Conservation (phyloP, 2,888 invertebrate genomes). For the Cosmorhoe ocellata region DNA sequence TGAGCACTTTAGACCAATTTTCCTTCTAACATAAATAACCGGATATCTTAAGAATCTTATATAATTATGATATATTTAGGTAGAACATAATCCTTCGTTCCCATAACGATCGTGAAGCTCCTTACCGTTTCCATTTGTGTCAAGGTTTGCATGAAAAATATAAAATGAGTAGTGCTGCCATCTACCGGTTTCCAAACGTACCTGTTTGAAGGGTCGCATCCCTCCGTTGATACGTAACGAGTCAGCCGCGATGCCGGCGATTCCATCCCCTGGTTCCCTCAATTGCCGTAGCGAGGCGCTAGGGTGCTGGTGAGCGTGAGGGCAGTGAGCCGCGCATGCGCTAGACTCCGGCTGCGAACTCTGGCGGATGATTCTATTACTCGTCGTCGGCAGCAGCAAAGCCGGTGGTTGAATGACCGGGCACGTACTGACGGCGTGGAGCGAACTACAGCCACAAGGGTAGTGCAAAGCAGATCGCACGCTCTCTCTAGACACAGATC, state of each 20-base stretch:
- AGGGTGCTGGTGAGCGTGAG: conserved; percentile 86
- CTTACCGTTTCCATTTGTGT: conserved; percentile 23
- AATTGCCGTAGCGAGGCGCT: conserved; percentile 94
- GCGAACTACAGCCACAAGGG: conserved; percentile 82
- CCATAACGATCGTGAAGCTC: conserved; percentile 12
- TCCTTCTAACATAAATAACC: conserved; percentile 12
- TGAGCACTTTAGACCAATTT: conserved; percentile 1
- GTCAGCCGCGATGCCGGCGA: conserved; percentile 97
- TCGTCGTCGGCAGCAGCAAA: conserved; percentile 87
- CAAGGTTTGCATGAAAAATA: conserved; percentile 27
- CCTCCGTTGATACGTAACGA: conserved; percentile 98
- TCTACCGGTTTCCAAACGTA: conserved; percentile 74
- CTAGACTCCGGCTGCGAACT: conserved; percentile 92
- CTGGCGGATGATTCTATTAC: conserved; percentile 92
- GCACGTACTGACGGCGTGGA: conserved; percentile 83
- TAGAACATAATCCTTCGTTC: conserved; percentile 13
- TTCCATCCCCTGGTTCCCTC: conserved; percentile 91
- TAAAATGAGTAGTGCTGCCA: conserved; percentile 54
- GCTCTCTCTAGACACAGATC: conserved; percentile 92
- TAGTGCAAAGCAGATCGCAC: conserved; percentile 88
- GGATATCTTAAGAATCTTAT: conserved; percentile 15
- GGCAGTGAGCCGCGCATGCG: conserved; percentile 85
- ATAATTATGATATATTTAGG: conserved; percentile 21
- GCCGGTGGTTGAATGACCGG: conserved; percentile 87
- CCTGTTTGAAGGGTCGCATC: conserved; percentile 97